A percentile compares a stretch with the other conserved stretches of the same genome.
Conservation (phyloP, 1,140 invertebrate species). For the Campodea augens region DNA sequence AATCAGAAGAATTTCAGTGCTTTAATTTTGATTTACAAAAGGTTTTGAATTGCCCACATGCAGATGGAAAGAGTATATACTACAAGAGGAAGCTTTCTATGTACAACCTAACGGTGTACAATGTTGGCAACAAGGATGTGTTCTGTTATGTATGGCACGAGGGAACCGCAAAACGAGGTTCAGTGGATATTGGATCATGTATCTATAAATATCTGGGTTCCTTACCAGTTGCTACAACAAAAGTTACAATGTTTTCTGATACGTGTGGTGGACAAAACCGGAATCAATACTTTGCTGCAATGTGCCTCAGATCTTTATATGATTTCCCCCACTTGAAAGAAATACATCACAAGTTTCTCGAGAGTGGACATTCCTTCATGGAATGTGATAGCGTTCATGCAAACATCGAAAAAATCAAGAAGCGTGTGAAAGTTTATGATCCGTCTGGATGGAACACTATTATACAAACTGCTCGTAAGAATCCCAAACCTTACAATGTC, state of each 20-base stretch:
- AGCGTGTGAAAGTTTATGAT: neutral
- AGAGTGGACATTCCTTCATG: neutral
- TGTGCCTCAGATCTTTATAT: neutral
- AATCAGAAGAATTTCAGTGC: neutral
- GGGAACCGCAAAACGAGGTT: conserved; percentile 20
- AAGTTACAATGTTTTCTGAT: neutral
- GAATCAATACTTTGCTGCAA: conserved; percentile 3
- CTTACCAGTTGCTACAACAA: neutral
- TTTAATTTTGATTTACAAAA: conserved; percentile 5
- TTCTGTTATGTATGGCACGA: conserved; percentile 27
- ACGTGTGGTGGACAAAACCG: neutral
- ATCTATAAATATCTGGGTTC: conserved; percentile 17
- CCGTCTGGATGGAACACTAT: neutral
- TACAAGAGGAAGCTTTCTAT: conserved; percentile 24
- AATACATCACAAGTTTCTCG: conserved; percentile 1
- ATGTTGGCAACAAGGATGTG: conserved; percentile 16
- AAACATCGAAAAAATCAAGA: neutral
- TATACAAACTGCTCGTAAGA: neutral
- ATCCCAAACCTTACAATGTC: neutral
- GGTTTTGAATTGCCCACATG: neutral
- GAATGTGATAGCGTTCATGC: conserved; percentile 4
- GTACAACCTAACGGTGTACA: conserved; percentile 26
- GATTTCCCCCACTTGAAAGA: conserved; percentile 1
- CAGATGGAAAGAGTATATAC: conserved; percentile 10
- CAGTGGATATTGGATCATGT: conserved; percentile 25